Evolutionary conservation across 2,113 vertebrate genomes (phyloP), one percentile per base, ranked within the genome.

Genomic region (Hippolais icterina): DNA sequence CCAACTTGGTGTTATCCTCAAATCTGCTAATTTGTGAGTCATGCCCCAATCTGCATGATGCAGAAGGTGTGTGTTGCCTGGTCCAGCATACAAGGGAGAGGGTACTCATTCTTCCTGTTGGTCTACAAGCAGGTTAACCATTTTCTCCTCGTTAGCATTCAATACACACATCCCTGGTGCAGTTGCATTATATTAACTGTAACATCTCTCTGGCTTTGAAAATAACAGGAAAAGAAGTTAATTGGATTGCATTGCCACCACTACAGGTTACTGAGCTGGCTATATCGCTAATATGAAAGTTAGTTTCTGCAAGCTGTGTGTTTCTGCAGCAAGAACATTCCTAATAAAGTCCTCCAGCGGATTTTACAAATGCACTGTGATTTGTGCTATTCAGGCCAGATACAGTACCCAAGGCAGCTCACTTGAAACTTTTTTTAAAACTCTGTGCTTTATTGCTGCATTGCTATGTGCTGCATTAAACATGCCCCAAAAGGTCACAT

Each of bases 111-210:
- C 60, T 81, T 19, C 44, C 52, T 83, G 33, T 20, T 65, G 22
- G 23, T 8, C 0, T 47, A 13, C 29, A 49, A 46, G 24, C 16
- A 35, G n/a, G 24, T 78, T 95, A 77, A 75, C 49, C 16, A 15
- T 69, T 76, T 92, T 96, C 80, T 94, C 60, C 78, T 96, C 61
- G 49, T 87, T 81, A 77, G 77, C 83, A 86, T 93, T 85, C 79
- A 70, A 53, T 60, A n/a, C 59, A 47, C 27, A 13, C 35, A 20
- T 63, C 28, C 1, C 0, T 46, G 35, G 39, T 0, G 0, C 56
- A 24, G 60, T 71, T 75, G 47, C 24, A 12, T 75, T 42, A 3
- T 5, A 4, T 91, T 87, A 31, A 59, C 64, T 83, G 27, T 74
- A 75, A 39, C 47, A 61, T 75, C 25, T 65, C 25, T 65, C 59